Conservation (phyloP, 1,140 invertebrate genomes). For the Rhynchophorus ferrugineus region DNA sequence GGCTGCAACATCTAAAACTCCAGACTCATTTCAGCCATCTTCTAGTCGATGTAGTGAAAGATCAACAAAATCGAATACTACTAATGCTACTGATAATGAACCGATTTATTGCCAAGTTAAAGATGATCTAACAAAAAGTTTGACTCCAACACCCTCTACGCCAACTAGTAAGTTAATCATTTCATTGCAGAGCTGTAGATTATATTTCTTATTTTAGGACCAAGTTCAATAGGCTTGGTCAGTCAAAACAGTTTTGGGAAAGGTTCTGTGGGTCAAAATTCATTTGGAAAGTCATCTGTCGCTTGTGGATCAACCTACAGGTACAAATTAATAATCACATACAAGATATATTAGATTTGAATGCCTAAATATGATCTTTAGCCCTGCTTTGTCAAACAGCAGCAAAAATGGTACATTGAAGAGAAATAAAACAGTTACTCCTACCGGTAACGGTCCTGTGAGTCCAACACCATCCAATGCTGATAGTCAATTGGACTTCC, state of each 20-base stretch:
- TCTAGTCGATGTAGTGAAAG: constrained; percentile 34
- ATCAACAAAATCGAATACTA: constrained; percentile 30
- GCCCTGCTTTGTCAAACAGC: constrained; percentile 29
- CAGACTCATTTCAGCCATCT: constrained; percentile 22
- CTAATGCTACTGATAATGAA: constrained; percentile 29
- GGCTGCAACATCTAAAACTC: not conserved
- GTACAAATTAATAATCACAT: too few species aligned
- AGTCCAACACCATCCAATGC: constrained; percentile 35
- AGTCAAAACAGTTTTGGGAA: constrained; percentile 31
- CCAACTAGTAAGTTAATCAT: constrained; percentile 13
- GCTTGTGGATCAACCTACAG: constrained; percentile 32
- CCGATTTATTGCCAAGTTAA: constrained; percentile 36
- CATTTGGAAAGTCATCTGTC: constrained; percentile 31
- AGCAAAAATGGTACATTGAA: constrained; percentile 33
- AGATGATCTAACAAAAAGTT: constrained; percentile 33
- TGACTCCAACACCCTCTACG: constrained; percentile 25
- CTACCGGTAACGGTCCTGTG: constrained; percentile 20
- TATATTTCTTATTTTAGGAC: constrained; percentile 20
- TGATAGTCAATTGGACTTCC: constrained; percentile 52
- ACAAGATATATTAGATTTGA: constrained; percentile 2
- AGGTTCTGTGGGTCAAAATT: constrained; percentile 29
- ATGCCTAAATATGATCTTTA: constrained; percentile 16
- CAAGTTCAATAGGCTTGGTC: constrained; percentile 28
- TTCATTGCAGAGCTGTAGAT: not conserved
- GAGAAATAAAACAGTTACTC: constrained; percentile 25